A percentile compares a stretch with the other conserved stretches of the same genome.
These are phyloP conservation scores for Anas bernieri DNA, from an alignment of 2,797 vertebrate genomes.

Conservation along the genomic window DNA sequence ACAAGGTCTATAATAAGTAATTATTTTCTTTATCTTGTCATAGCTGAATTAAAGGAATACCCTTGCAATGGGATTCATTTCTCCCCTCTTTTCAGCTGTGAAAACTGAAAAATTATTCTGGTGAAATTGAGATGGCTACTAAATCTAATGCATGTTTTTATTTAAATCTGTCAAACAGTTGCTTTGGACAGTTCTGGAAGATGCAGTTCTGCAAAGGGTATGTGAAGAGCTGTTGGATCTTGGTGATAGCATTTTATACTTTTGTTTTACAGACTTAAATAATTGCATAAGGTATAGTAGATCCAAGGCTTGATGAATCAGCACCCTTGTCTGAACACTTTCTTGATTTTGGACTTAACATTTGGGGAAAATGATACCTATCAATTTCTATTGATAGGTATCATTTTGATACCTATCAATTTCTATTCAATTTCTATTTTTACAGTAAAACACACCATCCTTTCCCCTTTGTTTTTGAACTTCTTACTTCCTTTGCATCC, in stretches of 20 bases:
- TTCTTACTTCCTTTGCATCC: background rate
- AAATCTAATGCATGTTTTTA: background rate
- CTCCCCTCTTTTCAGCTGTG: background rate
- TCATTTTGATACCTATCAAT: background rate
- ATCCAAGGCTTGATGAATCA: background rate
- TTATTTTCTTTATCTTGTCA: background rate
- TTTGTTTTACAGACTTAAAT: background rate
- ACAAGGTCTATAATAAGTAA: background rate
- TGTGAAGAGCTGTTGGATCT: background rate
- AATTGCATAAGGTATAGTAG: background rate
- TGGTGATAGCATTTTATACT: background rate
- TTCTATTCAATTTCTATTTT: background rate
- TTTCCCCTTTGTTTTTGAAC: background rate
- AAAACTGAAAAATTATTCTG: background rate
- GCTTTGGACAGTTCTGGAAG: background rate
- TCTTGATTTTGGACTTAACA: background rate
- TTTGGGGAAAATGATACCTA: background rate
- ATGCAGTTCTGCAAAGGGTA: background rate
- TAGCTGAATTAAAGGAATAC: background rate
- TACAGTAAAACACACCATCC: background rate
- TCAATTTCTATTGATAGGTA: background rate
- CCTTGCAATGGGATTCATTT: background rate
- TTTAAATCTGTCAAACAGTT: background rate
- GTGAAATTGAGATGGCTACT: background rate
- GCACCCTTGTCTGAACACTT: background rate